Conservation (phyloP, 2,888 invertebrate genomes). For the Seira musarum region DNA sequence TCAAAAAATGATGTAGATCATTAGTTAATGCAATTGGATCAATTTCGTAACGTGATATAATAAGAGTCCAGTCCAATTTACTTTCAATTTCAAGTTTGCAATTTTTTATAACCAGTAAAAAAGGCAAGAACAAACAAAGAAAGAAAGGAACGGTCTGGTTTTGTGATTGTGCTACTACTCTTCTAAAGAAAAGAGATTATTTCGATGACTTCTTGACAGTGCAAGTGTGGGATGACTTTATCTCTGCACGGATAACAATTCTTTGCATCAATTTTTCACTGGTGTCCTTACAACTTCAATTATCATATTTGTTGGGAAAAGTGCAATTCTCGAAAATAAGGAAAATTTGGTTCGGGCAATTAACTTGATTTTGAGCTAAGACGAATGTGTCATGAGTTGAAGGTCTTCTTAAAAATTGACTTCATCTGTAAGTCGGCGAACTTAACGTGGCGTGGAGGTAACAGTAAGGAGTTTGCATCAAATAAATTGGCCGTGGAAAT, state of each 20-base stretch:
- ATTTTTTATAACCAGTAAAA: too few species aligned
- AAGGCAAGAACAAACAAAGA: too few species aligned
- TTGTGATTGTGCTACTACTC: too few species aligned
- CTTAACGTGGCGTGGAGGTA: conserved; percentile 28
- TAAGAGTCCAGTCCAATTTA: too few species aligned
- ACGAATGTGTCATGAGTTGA: not conserved
- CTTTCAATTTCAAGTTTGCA: not conserved
- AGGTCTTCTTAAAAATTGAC: too few species aligned
- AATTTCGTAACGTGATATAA: too few species aligned
- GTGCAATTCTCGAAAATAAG: not conserved
- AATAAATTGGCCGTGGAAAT: too few species aligned
- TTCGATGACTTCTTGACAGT: conserved; percentile 5
- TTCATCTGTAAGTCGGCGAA: not conserved
- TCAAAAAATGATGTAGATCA: conserved; percentile 44
- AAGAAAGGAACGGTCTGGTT: not conserved
- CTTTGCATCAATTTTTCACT: conserved; percentile 11
- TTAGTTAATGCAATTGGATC: conserved; percentile 4
- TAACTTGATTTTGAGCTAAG: not conserved
- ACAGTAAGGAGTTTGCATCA: too few species aligned
- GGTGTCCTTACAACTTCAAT: conserved; percentile 40
- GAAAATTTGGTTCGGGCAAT: conserved; percentile 47
- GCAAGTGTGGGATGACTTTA: conserved; percentile 36
- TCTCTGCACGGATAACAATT: too few species aligned
- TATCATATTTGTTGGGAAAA: conserved; percentile 30
- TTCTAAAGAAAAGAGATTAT: too few species aligned